Conservation (phyloP, 1,140 invertebrate species). For the Drosophila kikkawai region DNA sequence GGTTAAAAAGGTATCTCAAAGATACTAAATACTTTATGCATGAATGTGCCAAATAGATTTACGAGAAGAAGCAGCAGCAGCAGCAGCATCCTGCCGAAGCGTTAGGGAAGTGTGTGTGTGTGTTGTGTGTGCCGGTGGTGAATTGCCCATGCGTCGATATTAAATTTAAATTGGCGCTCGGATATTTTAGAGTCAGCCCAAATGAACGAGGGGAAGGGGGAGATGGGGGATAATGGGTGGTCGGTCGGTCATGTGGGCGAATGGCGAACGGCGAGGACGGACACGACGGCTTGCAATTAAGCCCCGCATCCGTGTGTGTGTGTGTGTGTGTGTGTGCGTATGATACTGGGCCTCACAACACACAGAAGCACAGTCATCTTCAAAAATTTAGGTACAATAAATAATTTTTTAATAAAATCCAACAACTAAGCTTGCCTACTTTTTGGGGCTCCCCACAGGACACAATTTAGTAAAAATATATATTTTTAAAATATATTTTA, state of each 20-base stretch:
- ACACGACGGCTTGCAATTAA: conserved; percentile 75
- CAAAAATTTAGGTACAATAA: neutral
- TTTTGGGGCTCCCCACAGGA: no score
- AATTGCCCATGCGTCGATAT: conserved; percentile 74
- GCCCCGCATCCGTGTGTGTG: conserved; percentile 40
- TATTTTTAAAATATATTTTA: no score
- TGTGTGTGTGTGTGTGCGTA: neutral
- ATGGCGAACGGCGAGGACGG: conserved; percentile 35
- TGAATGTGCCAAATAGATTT: conserved; percentile 83
- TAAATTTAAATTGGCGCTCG: conserved; percentile 83
- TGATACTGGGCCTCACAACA: neutral
- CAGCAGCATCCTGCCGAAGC: conserved; percentile 18
- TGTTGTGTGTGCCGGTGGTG: conserved; percentile 45
- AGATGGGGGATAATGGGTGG: conserved; percentile 14
- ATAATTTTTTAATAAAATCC: neutral
- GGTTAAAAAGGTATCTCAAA: conserved; percentile 83
- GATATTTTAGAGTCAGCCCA: conserved; percentile 70
- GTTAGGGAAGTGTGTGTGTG: conserved; percentile 29
- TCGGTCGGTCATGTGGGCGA: conserved; percentile 26
- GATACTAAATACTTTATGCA: conserved; percentile 84
- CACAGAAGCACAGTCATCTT: neutral
- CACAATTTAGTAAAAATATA: no score
- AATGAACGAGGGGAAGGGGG: conserved; percentile 8
- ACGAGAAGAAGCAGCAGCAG: conserved; percentile 52
- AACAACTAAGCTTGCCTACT: no score